phyloP scores from a whole-genome alignment of 1,140 invertebrate genomes.

The Pseudobourletiella spinata region DNA sequence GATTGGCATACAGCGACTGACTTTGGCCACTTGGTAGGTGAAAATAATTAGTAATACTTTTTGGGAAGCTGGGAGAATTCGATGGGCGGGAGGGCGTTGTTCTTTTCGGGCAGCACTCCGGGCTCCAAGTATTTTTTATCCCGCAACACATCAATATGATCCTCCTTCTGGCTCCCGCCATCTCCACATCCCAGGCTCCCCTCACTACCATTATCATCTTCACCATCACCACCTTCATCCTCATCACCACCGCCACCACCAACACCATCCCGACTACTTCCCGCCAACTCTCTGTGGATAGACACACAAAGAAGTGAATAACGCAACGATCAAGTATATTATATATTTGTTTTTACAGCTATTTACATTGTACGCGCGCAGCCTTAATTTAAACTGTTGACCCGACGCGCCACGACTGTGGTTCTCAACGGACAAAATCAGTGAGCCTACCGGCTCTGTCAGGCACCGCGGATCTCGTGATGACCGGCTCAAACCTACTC shows the following conservation, averaged over 20 bases:
- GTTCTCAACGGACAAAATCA: too few relatives aligned
- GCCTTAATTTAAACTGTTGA: too few relatives aligned
- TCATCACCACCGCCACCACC: neutral
- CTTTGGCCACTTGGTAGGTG: too few relatives aligned
- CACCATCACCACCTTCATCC: neutral
- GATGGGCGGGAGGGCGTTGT: slow-evolving; percentile 22
- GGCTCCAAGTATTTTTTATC: slow-evolving; percentile 26
- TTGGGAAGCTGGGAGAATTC: slow-evolving; percentile 16
- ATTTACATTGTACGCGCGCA: too few relatives aligned
- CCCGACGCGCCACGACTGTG: too few relatives aligned
- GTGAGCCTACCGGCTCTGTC: too few relatives aligned
- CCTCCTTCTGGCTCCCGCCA: slow-evolving; percentile 1
- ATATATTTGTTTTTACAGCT: too few relatives aligned
- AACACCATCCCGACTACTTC: neutral
- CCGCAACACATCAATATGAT: slow-evolving; percentile 5
- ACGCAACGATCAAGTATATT: too few relatives aligned
- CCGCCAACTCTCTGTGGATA: neutral
- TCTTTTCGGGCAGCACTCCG: slow-evolving; percentile 19
- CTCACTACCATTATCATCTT: slow-evolving; percentile 5
- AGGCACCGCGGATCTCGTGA: too few relatives aligned
- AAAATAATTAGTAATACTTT: too few relatives aligned
- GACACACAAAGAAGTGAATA: neutral
- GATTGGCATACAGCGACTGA: too few relatives aligned
- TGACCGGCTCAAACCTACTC: too few relatives aligned
- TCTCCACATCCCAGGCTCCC: neutral